Conservation (phyloP, 2,797 vertebrate genomes). For the Melanotaenia parkinsoni region DNA sequence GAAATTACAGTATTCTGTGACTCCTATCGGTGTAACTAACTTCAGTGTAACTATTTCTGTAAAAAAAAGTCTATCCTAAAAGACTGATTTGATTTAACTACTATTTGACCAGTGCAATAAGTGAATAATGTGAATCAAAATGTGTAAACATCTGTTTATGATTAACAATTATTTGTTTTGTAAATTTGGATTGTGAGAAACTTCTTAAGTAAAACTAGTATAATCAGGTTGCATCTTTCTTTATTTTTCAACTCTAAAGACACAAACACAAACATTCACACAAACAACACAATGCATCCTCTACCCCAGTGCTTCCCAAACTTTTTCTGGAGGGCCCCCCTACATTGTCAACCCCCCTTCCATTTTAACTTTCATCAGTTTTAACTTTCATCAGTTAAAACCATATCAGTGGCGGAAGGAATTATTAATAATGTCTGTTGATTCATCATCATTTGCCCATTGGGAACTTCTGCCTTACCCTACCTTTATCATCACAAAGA, state of each 20-base stretch:
- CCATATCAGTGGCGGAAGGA: too few species aligned
- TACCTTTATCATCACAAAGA: neutral
- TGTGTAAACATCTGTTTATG: conserved; percentile 16
- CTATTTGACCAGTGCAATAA: conserved; percentile 8
- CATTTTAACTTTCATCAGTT: too few species aligned
- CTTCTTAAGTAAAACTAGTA: conserved; percentile 41
- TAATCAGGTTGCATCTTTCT: conserved; percentile 8
- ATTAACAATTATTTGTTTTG: conserved; percentile 24
- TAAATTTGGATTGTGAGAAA: conserved; percentile 28
- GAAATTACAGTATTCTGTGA: conserved; percentile 25
- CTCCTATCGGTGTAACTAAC: conserved; percentile 10
- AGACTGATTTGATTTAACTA: conserved; percentile 21
- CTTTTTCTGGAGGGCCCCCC: too few species aligned
- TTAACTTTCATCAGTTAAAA: too few species aligned
- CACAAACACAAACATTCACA: neutral
- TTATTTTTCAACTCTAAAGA: neutral
- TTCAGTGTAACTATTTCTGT: conserved; percentile 20
- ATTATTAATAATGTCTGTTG: too few species aligned
- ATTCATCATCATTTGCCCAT: too few species aligned
- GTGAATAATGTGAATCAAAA: neutral
- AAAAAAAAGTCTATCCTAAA: neutral
- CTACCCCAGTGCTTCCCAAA: too few species aligned
- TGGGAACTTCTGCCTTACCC: too few species aligned
- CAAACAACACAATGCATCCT: too few species aligned
- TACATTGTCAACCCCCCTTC: too few species aligned